Evolutionary conservation across 2,888 invertebrate genomes (phyloP).

Genomic region (Acanthosoma haemorrhoidale): DNA sequence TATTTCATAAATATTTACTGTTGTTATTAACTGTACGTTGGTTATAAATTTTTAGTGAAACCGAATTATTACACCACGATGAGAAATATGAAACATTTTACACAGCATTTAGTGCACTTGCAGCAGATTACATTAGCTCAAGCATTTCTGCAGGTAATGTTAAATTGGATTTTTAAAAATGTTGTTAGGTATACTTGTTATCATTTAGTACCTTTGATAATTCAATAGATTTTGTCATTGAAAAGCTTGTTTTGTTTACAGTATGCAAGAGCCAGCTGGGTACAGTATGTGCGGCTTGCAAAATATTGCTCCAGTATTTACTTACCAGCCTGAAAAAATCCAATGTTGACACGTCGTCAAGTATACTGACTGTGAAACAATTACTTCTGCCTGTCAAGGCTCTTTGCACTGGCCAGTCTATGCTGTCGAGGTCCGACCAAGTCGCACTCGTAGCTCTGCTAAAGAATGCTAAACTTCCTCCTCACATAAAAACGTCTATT

Average conservation of each 20-base stretch:
- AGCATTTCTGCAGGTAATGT: conserved; percentile 66
- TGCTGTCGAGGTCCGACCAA: conserved; percentile 69
- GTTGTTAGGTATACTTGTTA: background rate
- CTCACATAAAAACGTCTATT: conserved; percentile 48
- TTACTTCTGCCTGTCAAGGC: conserved; percentile 63
- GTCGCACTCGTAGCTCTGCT: conserved; percentile 68
- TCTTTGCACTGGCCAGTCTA: conserved; percentile 64
- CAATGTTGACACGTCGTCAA: conserved; percentile 45
- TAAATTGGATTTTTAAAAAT: background rate
- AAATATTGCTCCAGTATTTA: conserved; percentile 62
- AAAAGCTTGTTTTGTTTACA: conserved; percentile 47
- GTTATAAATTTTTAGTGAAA: conserved; percentile 60
- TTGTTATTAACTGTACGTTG: background rate
- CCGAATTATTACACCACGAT: conserved; percentile 77
- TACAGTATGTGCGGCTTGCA: conserved; percentile 62
- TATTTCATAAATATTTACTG: background rate
- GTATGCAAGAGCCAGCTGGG: conserved; percentile 64
- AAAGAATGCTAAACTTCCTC: conserved; percentile 66
- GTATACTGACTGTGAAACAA: conserved; percentile 49
- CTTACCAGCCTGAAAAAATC: conserved; percentile 48
- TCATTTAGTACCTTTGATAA: no score
- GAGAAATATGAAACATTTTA: conserved; percentile 80
- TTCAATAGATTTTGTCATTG: background rate
- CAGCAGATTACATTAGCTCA: conserved; percentile 77
- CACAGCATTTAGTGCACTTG: conserved; percentile 77